A percentile compares a stretch with the other conserved stretches of the same genome.
Conservation (phyloP, 2,113 vertebrate species). For the Apus apus region DNA sequence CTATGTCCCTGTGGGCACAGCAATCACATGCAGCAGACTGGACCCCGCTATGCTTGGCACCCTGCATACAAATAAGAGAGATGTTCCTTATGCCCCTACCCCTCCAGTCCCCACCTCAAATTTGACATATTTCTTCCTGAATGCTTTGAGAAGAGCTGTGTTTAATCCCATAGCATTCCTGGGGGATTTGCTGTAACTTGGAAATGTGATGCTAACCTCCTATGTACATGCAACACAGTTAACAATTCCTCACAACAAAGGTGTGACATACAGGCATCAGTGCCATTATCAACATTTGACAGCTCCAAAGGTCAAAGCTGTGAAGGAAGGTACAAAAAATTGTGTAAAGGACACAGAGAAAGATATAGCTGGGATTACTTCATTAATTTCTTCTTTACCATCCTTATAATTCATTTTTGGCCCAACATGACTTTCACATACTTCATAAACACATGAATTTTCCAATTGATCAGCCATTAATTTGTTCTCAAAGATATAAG, state of each 20-base stretch:
- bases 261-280: not conserved
- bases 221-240: not conserved
- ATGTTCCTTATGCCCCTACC: not conserved
- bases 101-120: not conserved
- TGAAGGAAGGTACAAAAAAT: not conserved
- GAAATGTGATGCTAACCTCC: not conserved
- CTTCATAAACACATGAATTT: not conserved
- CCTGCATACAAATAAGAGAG: not conserved
- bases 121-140: not conserved
- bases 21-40: not conserved
- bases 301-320: not conserved
- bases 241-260: not conserved
- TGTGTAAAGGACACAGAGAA: not conserved
- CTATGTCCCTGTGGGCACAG: not conserved
- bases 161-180: not conserved
- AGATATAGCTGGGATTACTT: not conserved
- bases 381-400: not conserved
- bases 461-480: slow-evolving; percentile 34
- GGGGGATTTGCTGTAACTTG: not conserved
- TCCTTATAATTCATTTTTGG: not conserved
- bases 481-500: not conserved
- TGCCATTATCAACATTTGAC: not conserved
- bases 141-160: not conserved
- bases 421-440: not conserved
- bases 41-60: fast-evolving